Conservation (phyloP, 2,113 vertebrate species). For the Corapipo altera region DNA sequence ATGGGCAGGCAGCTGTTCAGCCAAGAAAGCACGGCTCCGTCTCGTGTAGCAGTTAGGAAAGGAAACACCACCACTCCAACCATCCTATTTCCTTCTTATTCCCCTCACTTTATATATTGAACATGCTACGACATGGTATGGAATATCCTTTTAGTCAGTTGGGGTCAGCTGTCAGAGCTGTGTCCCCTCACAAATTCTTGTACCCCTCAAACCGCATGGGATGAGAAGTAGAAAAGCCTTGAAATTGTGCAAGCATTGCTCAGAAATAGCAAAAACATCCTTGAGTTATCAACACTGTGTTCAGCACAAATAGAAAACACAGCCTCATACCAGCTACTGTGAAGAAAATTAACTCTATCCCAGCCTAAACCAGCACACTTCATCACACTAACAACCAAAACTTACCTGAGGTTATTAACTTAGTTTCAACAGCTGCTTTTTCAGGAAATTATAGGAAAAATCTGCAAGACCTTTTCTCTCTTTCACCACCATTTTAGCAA, state of each 20-base stretch:
- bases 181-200: background rate
- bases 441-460: background rate
- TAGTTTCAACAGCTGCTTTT: background rate
- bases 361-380: background rate
- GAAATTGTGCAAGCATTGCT: background rate
- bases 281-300: background rate
- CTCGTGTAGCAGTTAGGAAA: background rate
- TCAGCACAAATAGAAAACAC: background rate
- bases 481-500: background rate
- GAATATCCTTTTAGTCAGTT: background rate
- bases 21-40: background rate
- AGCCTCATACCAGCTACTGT: background rate
- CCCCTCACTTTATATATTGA: fast-evolving
- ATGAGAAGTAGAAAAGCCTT: background rate
- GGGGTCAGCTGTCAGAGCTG: background rate
- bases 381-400: background rate
- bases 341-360: background rate
- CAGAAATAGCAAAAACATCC: background rate
- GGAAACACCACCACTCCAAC: background rate
- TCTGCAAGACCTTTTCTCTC: fast-evolving
- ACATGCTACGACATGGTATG: background rate
- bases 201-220: background rate
- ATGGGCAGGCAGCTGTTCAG: background rate
- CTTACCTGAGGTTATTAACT: background rate
- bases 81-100: background rate